Conservation (phyloP, 1,140 invertebrate genomes). For the Rhagoletis zephyria region DNA sequence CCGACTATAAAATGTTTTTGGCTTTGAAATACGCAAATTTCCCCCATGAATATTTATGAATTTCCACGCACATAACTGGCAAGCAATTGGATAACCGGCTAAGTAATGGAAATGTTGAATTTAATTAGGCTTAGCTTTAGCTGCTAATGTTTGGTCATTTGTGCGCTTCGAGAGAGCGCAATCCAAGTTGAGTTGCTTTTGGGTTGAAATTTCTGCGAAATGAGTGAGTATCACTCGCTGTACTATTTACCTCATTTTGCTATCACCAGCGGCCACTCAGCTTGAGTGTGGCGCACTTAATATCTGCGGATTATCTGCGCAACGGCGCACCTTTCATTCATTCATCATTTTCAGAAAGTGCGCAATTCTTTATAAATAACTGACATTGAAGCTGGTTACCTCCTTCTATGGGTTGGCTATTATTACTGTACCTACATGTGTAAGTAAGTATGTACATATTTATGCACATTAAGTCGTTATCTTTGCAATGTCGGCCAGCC, state of each 20-base stretch:
- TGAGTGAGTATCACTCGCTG: no score
- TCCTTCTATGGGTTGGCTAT: background rate
- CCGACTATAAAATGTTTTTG: no score
- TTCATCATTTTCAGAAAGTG: background rate
- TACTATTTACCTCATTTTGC: background rate
- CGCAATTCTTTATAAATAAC: background rate
- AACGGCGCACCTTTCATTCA: background rate
- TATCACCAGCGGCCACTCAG: background rate
- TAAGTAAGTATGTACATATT: no score
- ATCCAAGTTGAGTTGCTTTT: background rate
- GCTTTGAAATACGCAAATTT: background rate
- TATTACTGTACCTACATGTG: background rate
- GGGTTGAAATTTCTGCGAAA: background rate
- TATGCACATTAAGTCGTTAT: background rate
- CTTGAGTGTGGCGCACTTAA: background rate
- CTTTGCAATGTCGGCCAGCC: background rate
- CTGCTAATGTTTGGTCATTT: background rate
- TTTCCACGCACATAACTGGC: background rate
- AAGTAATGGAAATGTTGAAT: background rate
- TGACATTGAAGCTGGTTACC: background rate
- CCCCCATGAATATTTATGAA: background rate
- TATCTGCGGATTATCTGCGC: background rate
- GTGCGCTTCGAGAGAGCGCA: background rate
- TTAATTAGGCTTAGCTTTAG: conserved; percentile 10
- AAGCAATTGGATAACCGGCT: background rate